Conservation (phyloP, 2,113 vertebrate genomes). For the Stictonetta naevosa region DNA sequence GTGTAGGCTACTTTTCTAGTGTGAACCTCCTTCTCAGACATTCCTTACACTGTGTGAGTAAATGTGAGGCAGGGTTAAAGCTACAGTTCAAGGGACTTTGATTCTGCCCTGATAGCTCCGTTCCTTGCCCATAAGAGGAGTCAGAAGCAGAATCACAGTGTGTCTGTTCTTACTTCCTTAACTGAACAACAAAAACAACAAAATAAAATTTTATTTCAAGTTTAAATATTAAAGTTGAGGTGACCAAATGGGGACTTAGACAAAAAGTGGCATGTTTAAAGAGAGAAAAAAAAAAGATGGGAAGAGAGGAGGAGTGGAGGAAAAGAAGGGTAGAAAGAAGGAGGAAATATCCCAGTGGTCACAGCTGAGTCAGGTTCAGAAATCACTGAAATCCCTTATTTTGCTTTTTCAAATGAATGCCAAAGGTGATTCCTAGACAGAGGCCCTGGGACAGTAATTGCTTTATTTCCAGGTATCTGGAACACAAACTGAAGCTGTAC, state of each 20-base stretch:
- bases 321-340: neutral
- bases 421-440: conserved; percentile 54
- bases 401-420: neutral
- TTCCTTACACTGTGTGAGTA: neutral
- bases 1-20: neutral
- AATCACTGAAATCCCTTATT: neutral
- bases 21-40: neutral
- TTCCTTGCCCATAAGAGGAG: neutral
- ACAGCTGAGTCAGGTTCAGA: neutral
- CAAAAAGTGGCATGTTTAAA: neutral
- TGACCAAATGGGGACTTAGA: neutral
- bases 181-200: neutral
- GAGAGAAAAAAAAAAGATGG: neutral
- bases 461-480: conserved; percentile 33
- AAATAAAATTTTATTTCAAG: neutral
- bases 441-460: neutral
- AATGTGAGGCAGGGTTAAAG: neutral
- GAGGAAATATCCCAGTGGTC: neutral
- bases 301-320: neutral
- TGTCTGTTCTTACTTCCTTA: neutral
- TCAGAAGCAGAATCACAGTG: neutral
- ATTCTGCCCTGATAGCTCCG: neutral
- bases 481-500: neutral
- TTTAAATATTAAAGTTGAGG: neutral
- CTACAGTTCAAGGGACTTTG: neutral